Evolutionary conservation across 2,888 invertebrate genomes (phyloP), one percentile per base, ranked within the genome.

Genomic region (Pantelozetes paolii): DNA sequence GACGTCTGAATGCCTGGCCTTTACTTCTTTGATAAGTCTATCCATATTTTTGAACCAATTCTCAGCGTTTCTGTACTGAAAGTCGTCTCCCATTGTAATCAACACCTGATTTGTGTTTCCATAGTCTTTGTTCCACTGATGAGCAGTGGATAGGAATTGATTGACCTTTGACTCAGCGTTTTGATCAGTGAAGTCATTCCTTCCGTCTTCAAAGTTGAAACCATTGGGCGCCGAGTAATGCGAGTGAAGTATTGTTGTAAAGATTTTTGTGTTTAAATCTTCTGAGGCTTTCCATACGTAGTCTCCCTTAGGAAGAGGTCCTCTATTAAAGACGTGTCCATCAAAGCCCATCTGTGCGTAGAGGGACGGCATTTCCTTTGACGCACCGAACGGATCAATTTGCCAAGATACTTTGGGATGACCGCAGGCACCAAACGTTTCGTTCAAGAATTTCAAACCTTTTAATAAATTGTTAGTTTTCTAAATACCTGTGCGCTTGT

Each of bases 361-460:
- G 11, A 85, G 76, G 5, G 88, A 88, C 0, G 93, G 93, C 85
- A 91, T 90, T 82, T 94, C 94, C 2, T 90, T 84, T 0, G 93
- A 90, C 79, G 92, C 92, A 0, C 92, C 92, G 79, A 92, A 92
- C 0, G 92, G 91, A 81, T 92, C 92, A 20, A 92, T 91, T 82
- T 92, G 78, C 78, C 78, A 78, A 2, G 76, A 77, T 26, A 77
- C 72, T 50, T 71, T 76, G 0, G 92, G 91, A 40, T 88, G 85
- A 0, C 87, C 91, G 79, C 91, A 92, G 0, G 86, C 85, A 8
- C 79, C 90, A 67, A 91, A 85, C 0, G 88, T 88, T 23, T 79
- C 77, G 42, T 75, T 71, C 36, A 79, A 71, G 18, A 71, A 42
- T 26, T 75, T 71, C 5, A 85, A 81, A 6, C 86, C 86, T 6